These are phyloP conservation scores for Scaptodrosophila lebanonensis DNA, from an alignment of 1,140 invertebrate species.

Conservation along the genomic window DNA sequence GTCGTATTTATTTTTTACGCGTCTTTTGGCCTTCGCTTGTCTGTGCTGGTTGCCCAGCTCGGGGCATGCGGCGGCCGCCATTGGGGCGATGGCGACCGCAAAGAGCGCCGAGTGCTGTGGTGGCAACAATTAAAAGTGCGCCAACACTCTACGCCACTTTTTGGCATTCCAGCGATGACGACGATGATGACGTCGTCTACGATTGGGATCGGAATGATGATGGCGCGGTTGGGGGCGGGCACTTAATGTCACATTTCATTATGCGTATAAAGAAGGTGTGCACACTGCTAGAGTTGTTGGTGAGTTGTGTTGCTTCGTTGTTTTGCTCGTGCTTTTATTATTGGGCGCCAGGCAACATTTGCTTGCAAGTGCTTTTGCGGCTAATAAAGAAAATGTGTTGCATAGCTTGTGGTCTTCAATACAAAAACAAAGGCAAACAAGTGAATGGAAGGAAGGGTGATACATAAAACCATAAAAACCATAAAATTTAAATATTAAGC, in stretches of 20 bases:
- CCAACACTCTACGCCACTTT: slow-evolving; percentile 52
- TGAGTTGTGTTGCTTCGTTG: neutral
- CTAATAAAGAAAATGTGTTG: slow-evolving; percentile 67
- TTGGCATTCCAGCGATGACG: slow-evolving; percentile 11
- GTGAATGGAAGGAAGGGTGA: too few relatives aligned
- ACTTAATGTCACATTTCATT: slow-evolving; percentile 71
- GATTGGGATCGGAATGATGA: too few relatives aligned
- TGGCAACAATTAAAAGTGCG: slow-evolving; percentile 68
- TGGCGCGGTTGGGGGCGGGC: slow-evolving; percentile 28
- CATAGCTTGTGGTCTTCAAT: slow-evolving; percentile 44
- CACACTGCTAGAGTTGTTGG: too few relatives aligned
- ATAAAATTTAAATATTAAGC: too few relatives aligned
- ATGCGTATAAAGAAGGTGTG: slow-evolving; percentile 18
- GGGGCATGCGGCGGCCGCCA: slow-evolving; percentile 31
- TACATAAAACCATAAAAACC: too few relatives aligned
- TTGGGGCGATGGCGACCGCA: slow-evolving; percentile 32
- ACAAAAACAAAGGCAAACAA: neutral
- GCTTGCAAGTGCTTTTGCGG: slow-evolving; percentile 40
- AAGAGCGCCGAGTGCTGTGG: slow-evolving; percentile 23
- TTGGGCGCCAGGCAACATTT: neutral
- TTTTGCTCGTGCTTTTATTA: neutral
- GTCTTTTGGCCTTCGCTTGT: slow-evolving; percentile 65
- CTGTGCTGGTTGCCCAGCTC: slow-evolving; percentile 19
- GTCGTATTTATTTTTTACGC: slow-evolving; percentile 61
- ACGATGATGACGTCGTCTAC: too few relatives aligned